phyloP scores from a whole-genome alignment of 2,797 vertebrate genomes.

The Acipenser transmontanus region DNA sequence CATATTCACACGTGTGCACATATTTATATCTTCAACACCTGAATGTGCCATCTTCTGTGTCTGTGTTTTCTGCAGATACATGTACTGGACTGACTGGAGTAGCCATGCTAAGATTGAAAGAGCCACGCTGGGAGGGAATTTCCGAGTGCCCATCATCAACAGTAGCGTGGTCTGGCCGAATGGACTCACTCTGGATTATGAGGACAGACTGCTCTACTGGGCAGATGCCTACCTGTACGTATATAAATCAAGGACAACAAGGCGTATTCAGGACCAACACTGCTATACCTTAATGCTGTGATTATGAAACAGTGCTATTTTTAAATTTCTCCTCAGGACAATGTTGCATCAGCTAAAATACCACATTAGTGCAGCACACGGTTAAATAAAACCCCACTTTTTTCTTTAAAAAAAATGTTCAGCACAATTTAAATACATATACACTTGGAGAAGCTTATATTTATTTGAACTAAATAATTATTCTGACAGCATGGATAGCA shows the following conservation, averaged over 20 bases:
- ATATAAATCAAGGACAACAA: background rate
- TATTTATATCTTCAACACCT: no score
- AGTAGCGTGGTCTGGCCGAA: constrained; percentile 75
- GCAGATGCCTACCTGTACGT: constrained; percentile 76
- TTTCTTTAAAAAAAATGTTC: background rate
- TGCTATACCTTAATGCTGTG: no score
- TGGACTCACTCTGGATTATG: constrained; percentile 78
- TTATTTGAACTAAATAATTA: no score
- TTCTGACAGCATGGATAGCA: no score
- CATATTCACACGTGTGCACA: no score
- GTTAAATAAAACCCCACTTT: background rate
- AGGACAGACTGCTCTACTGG: constrained; percentile 85
- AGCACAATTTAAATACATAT: background rate
- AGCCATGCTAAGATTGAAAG: constrained; percentile 81
- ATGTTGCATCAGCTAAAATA: no score
- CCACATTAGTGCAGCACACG: no score
- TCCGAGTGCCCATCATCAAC: constrained; percentile 70
- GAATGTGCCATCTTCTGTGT: background rate
- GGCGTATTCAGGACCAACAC: no score
- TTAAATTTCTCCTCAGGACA: no score
- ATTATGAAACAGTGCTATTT: no score
- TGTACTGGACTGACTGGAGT: constrained; percentile 91
- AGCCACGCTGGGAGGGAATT: constrained; percentile 84
- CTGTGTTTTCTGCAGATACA: constrained; percentile 57
- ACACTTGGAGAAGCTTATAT: no score